Evolutionary conservation across 2,888 invertebrate species (phyloP), one percentile per base, ranked within the genome.

Genomic region (Apotomis capreana): DNA sequence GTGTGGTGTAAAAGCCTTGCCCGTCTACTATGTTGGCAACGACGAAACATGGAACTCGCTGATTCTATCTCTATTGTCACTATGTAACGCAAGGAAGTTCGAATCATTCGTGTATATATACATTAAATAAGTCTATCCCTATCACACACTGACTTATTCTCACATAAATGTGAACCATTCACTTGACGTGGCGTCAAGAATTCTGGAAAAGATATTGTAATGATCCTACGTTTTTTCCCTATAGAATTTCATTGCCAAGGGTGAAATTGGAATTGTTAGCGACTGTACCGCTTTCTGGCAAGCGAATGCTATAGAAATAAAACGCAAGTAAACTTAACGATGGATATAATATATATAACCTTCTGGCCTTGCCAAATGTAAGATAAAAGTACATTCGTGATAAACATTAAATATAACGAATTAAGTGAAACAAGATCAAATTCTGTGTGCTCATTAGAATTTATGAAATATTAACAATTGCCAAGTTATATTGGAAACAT

Each of bases 11-110:
- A n/a, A 37, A 44, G 9, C 49, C 49, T 9, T 15, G 55, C 62
- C 69, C 55, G 83, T 77, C 80, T 81, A 80, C 83, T 79, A 83
- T 12, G 51, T 86, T 87, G 87, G 87, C 87, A 87, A 85, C 84
- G 77, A 83, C 74, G 79, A 82, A 80, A 79, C 77, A 77, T 77
- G 76, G 73, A 71, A 67, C 64, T 60, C 40, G 37, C 64, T 64
- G 12, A 60, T 54, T 46, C 44, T 55, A 61, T 65, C 40, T 77
- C 79, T 82, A 83, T 81, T 84, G 80, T 81, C 83, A 81, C 79
- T 86, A 82, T 78, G 68, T n/a, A 55, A 40, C 49, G 36, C 64
- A 49, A 15, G 65, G 62, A 13, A 59, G 40, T 46, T 57, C 44
- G 51, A 69, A 62, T 65, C 60, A 40, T 69, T 72, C 55, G 55